Evolutionary conservation across 1,140 invertebrate genomes (phyloP), one percentile per base, ranked within the genome.

Genomic region (Ostrea edulis): DNA sequence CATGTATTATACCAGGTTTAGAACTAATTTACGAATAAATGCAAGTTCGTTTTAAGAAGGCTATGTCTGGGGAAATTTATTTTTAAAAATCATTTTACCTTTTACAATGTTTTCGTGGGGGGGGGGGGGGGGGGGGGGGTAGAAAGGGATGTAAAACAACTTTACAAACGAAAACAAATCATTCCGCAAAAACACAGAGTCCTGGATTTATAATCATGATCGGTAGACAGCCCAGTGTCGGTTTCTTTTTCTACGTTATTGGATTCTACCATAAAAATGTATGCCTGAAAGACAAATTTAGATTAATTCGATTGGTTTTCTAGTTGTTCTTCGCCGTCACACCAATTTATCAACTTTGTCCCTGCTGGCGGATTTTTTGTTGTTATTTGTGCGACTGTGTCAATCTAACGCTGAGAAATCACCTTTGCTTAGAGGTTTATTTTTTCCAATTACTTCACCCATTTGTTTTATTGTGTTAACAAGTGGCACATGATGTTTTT

Each of bases 311-410:
- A 62, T 62, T 62, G 55, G 55, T 62, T 62, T 62, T 20, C 55
- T n/a, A 62, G n/a, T 44, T 62, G 55, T 62, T 62, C 12, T 17
- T n/a, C 0, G 17, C n/a, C n/a, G 55, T 62, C 55, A 62, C 55
- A 20, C 17, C n/a, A 62, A 62, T 62, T 62, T 62, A 62, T 62
- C 55, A 62, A n/a, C 55, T 17, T 62, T 62, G 55, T 62, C 55
- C 17, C 55, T 62, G n/a, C 17, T 62, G 55, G 55, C 17, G 14
- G 55, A 62, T 20, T 62, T n/a, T 5, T 62, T 4, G 55, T 62
- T 62, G 12, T n/a, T 62, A 62, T 62, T 62, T 62, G 55, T 62
- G 55, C 17, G 55, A 62, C 55, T 62, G n/a, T 62, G 55, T 62
- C 55, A 62, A 62, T 62, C 20, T 62, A 17, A 20, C 55, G 55